A percentile compares a stretch with the other conserved stretches of the same genome.
Conservation (phyloP, 2,888 invertebrate genomes). For the Andrena marginata region DNA sequence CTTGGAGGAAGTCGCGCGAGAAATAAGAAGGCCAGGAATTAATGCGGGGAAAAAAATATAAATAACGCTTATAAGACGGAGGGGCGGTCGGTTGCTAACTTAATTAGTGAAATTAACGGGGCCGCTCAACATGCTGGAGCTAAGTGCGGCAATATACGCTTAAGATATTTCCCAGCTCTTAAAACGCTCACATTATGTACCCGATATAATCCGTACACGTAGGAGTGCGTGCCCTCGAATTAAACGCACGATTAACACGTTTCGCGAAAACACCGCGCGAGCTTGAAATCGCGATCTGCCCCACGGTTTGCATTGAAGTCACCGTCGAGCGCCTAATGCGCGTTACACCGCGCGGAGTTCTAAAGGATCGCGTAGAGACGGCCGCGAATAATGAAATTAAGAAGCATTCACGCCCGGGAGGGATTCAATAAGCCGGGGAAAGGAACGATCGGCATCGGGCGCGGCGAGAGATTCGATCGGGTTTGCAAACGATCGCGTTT, state of each 20-base stretch:
- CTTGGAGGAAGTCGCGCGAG: slow-evolving; percentile 57
- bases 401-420: no score
- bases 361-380: no score
- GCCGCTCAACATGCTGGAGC: slow-evolving; percentile 78
- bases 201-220: slow-evolving; percentile 61
- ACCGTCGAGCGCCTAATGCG: neutral
- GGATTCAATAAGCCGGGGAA: neutral
- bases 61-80: slow-evolving; percentile 72
- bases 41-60: slow-evolving; percentile 71
- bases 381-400: slow-evolving; percentile 1
- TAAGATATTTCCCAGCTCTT: slow-evolving; percentile 73
- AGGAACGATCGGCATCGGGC: neutral
- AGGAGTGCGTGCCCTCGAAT: slow-evolving; percentile 65
- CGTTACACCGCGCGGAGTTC: neutral
- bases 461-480: slow-evolving; percentile 7
- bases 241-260: slow-evolving; percentile 73
- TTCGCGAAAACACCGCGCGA: slow-evolving; percentile 64
- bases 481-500: slow-evolving; percentile 20
- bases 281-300: slow-evolving; percentile 19
- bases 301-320: slow-evolving; percentile 26
- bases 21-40: slow-evolving; percentile 63
- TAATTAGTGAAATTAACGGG: slow-evolving; percentile 84
- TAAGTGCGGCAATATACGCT: slow-evolving; percentile 76
- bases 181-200: slow-evolving; percentile 73
- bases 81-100: slow-evolving; percentile 79